Evolutionary conservation across 2,888 invertebrate species (phyloP), one percentile per base, ranked within the genome.

Genomic region (Schrankia costaestrigalis): DNA sequence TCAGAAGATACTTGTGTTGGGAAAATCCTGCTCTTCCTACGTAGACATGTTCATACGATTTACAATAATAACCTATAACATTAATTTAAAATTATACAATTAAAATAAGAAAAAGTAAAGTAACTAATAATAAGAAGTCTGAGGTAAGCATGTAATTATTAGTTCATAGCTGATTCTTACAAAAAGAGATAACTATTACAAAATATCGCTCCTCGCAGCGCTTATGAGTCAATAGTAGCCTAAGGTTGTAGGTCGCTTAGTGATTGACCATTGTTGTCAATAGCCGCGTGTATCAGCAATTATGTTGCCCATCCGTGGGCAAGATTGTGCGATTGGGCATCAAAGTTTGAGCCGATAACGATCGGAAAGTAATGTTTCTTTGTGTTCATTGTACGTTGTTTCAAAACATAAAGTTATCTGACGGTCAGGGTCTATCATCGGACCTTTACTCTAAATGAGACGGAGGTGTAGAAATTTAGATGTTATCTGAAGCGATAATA

Each of bases 211-310:
- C 13, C 32, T 15, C 29, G 17, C 21, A 7, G 22, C 11, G 8
- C 7, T 1, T n/a, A n/a, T 3, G 9, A 10, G 2, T 22, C 22
- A 2, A 5, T 1, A 3, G 3, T 2, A 15, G 18, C 11, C 3
- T 19, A 25, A 47, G 67, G 52, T 53, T 56, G 48, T 54, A 56
- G 66, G 56, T 64, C 56, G 41, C 38, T 38, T 35, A 35, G 45
- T 65, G 57, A 67, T 59, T 54, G 56, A 42, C 58, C 52, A 65
- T 68, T 67, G 67, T 68, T 58, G 63, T 67, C 54, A 52, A 52
- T 53, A 28, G 39, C 28, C 19, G 23, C 41, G 40, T 47, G 63
- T 56, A 26, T 32, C 43, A 31, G 39, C 37, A 51, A 48, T 56
- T 51, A 46, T 38, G 39, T 29, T 42, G 28, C 31, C 31, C 33